Conservation (phyloP, 2,888 invertebrate genomes). For the Aproaerema taeniolella region DNA sequence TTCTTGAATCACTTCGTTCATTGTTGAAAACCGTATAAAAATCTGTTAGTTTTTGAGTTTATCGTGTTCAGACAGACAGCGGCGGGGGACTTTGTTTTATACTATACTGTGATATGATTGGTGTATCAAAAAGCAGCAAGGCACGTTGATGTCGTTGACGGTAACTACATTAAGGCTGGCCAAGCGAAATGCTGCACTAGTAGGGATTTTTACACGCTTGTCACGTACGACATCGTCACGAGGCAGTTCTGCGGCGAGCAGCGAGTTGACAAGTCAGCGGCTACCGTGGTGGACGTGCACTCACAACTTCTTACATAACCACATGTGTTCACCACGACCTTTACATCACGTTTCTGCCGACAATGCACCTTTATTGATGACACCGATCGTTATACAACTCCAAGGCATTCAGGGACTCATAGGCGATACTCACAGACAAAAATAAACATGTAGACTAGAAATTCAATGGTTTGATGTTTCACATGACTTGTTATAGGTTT, state of each 20-base stretch:
- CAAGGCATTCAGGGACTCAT: too few species aligned
- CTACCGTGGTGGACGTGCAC: constrained; percentile 32
- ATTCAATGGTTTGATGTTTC: too few species aligned
- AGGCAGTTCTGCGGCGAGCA: constrained; percentile 53
- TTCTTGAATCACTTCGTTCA: too few species aligned
- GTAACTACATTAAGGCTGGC: constrained; percentile 37
- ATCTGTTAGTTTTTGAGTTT: too few species aligned
- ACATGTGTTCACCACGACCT: constrained; percentile 21
- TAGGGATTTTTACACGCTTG: constrained; percentile 34
- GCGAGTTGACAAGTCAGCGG: constrained; percentile 29
- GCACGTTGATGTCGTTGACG: constrained; percentile 1
- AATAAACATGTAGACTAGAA: too few species aligned
- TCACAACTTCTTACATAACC: constrained; percentile 40
- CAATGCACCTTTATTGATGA: background rate
- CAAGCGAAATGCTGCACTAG: constrained; percentile 25
- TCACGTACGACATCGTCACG: constrained; percentile 42
- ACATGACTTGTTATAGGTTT: too few species aligned
- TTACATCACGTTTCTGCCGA: constrained; percentile 14
- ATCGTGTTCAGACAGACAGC: too few species aligned
- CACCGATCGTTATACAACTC: too few species aligned
- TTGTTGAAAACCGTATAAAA: too few species aligned
- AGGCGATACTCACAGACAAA: too few species aligned
- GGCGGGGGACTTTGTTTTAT: too few species aligned
- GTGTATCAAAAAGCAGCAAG: background rate
- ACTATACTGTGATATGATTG: too few species aligned